Conservation (phyloP, 2,113 vertebrate species). For the Cephalopholis sonnerati region DNA sequence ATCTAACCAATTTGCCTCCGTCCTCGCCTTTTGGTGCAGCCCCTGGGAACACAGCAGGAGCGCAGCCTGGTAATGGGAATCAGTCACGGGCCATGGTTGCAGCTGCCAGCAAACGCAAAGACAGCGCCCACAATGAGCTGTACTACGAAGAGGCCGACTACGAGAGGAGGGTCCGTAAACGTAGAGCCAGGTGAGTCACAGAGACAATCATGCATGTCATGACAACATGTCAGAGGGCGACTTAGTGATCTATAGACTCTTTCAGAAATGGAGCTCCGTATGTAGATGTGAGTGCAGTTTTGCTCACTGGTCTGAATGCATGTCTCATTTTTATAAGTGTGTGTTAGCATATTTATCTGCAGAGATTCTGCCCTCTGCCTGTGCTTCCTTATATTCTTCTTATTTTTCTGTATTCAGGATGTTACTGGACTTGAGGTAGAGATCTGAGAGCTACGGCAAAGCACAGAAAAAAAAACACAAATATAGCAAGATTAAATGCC, state of each 20-base stretch:
- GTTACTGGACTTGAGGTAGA: too few species aligned
- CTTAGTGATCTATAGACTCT: neutral
- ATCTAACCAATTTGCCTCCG: slow-evolving; percentile 57
- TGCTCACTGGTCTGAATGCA: neutral
- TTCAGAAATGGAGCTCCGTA: neutral
- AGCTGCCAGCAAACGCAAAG: slow-evolving; percentile 89
- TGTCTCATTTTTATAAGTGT: neutral
- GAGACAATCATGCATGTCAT: too few species aligned
- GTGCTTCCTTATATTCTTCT: too few species aligned
- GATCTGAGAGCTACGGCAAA: too few species aligned
- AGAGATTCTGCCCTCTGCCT: too few species aligned
- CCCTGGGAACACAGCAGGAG: slow-evolving; percentile 81
- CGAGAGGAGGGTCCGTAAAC: slow-evolving; percentile 93
- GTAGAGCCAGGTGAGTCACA: slow-evolving; percentile 89
- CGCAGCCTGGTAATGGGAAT: slow-evolving; percentile 85
- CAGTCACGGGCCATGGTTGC: slow-evolving; percentile 93
- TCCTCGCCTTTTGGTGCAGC: slow-evolving; percentile 62
- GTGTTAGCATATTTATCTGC: too few species aligned
- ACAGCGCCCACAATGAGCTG: slow-evolving; percentile 93
- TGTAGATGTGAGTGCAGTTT: neutral
- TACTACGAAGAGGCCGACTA: slow-evolving; percentile 98
- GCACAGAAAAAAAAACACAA: too few species aligned
- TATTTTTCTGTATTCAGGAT: too few species aligned
- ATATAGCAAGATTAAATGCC: too few species aligned
- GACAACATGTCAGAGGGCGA: neutral